Conservation (phyloP, 2,113 vertebrate genomes). For the Ceyx cyanopectus region DNA sequence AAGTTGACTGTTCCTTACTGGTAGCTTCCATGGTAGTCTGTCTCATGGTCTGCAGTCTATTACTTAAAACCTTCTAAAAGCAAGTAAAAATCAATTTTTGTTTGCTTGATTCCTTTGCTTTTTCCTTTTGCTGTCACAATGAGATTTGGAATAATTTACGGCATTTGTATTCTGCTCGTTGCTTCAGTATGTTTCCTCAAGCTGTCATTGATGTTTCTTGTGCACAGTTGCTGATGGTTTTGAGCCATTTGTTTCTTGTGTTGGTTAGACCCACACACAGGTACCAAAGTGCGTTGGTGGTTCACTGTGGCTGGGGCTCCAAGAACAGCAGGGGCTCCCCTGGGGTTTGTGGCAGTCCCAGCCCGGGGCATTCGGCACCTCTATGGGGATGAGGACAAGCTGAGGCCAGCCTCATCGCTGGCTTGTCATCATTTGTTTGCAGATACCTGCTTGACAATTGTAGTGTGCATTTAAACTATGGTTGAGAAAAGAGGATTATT, state of each 20-base stretch:
- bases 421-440: background rate
- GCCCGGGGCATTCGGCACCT: background rate
- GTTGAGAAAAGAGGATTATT: background rate
- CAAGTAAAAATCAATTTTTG: background rate
- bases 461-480: background rate
- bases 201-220: background rate
- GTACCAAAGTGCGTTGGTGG: background rate
- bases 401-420: background rate
- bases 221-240: background rate
- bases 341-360: background rate
- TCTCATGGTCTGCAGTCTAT: background rate
- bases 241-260: fast-evolving
- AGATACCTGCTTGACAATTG: background rate
- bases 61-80: background rate
- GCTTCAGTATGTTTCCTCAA: background rate
- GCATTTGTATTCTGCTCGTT: background rate
- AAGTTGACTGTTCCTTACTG: background rate
- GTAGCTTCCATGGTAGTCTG: background rate
- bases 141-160: background rate
- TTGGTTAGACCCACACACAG: background rate
- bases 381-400: background rate
- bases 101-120: background rate
- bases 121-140: background rate
- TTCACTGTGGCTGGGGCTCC: background rate
- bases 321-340: background rate